Percentiles rank a stretch among this genome's conserved stretches.
phyloP scores from a whole-genome alignment of 35 echinoderm and acorn worm species.

The Ophioderma brevispina region DNA sequence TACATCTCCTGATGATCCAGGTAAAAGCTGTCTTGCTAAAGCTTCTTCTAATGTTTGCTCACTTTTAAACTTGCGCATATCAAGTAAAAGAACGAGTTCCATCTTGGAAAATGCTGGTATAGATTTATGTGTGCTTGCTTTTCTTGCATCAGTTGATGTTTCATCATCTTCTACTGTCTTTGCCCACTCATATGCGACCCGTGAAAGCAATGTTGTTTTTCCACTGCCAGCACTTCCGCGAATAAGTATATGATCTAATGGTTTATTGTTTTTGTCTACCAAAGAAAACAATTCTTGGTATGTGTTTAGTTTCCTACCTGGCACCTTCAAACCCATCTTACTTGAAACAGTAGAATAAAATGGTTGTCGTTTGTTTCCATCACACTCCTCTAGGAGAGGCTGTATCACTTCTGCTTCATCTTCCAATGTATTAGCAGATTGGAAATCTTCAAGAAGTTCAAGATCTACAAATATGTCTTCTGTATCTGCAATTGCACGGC shows the following conservation, averaged over 20 bases:
- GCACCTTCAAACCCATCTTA: too few species aligned
- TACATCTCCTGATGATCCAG: not conserved
- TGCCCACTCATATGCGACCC: slow-evolving; percentile 25
- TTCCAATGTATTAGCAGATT: too few species aligned
- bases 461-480: not conserved
- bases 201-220: slow-evolving; percentile 9
- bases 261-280: not conserved
- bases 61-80: not conserved
- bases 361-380: too few species aligned
- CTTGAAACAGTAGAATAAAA: too few species aligned
- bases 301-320: not conserved
- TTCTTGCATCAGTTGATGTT: too few species aligned
- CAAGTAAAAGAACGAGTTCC: not conserved
- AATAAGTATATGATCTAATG: not conserved
- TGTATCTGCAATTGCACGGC: not conserved
- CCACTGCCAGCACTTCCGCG: not conserved
- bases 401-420: too few species aligned
- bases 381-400: too few species aligned
- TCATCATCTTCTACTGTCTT: too few species aligned
- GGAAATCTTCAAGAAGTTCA: not conserved
- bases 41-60: not conserved
- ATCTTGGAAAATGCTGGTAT: not conserved
- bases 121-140: not conserved
- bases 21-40: not conserved
- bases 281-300: not conserved